Evolutionary conservation across 1,140 invertebrate genomes (phyloP).

Genomic region (Chionoecetes opilio): DNA sequence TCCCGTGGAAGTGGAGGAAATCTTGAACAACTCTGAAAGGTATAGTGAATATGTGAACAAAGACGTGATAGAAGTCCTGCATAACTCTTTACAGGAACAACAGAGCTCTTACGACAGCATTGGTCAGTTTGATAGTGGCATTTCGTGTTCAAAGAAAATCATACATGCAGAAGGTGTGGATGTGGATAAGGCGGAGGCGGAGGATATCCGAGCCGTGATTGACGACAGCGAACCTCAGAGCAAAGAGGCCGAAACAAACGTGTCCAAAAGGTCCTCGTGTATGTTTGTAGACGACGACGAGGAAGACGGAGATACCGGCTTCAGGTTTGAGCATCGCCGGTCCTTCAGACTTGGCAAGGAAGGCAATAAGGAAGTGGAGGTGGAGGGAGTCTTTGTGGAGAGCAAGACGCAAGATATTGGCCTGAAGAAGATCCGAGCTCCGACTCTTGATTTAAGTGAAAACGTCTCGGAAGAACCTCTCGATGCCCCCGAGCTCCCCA

Average conservation of each 20-base stretch:
- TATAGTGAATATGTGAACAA: constrained; percentile 82
- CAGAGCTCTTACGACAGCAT: constrained; percentile 30
- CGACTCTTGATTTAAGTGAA: constrained; percentile 90
- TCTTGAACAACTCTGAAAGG: constrained; percentile 83
- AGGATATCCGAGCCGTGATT: constrained; percentile 65
- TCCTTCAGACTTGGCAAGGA: constrained; percentile 71
- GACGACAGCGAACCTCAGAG: constrained; percentile 45
- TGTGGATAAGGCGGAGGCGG: constrained; percentile 39
- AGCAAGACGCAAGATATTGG: constrained; percentile 70
- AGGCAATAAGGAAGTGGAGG: constrained; percentile 70
- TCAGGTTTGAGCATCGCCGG: constrained; percentile 76
- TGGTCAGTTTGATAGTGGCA: constrained; percentile 66
- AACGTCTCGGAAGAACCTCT: constrained; percentile 50
- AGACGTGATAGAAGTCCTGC: constrained; percentile 83
- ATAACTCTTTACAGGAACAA: constrained; percentile 79
- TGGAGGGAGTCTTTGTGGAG: constrained; percentile 80
- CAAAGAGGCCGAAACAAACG: neutral
- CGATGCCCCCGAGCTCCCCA: constrained; percentile 64
- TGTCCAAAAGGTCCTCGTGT: constrained; percentile 55
- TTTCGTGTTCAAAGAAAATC: constrained; percentile 76
- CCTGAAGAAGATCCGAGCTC: constrained; percentile 81
- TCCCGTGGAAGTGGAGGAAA: constrained; percentile 83
- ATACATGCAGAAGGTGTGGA: constrained; percentile 65
- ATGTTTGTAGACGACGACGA: constrained; percentile 50
- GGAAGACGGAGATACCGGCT: constrained; percentile 49